phyloP scores from a whole-genome alignment of 1,140 invertebrate genomes.

The Anastrepha obliqua region DNA sequence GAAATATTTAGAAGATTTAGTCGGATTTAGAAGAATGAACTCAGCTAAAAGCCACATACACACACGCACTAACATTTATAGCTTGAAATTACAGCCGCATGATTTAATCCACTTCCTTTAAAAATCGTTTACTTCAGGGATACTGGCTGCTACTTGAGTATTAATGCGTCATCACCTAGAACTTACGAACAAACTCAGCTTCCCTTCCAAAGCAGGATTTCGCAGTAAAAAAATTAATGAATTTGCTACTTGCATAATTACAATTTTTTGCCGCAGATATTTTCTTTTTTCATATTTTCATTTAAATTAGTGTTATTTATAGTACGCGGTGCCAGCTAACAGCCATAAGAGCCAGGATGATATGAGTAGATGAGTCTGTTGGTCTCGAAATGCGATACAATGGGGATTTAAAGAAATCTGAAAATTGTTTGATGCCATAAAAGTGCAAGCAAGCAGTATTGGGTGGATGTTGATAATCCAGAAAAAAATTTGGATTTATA shows the following conservation, averaged over 20 bases:
- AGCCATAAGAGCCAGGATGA: neutral
- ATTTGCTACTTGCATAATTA: constrained; percentile 4
- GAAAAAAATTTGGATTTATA: too few species aligned
- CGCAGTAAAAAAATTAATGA: constrained; percentile 31
- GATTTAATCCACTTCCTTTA: too few species aligned
- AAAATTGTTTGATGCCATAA: neutral
- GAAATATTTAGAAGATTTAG: too few species aligned
- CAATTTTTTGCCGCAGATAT: neutral
- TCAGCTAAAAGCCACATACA: too few species aligned
- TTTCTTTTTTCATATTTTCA: neutral
- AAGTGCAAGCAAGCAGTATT: neutral
- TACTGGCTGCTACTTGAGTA: too few species aligned
- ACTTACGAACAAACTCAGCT: too few species aligned
- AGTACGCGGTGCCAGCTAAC: neutral
- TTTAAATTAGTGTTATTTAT: constrained; percentile 20
- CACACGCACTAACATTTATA: too few species aligned
- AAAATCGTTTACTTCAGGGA: too few species aligned
- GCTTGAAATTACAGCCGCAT: too few species aligned
- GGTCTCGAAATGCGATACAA: neutral
- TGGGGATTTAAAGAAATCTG: constrained; percentile 5
- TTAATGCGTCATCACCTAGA: too few species aligned
- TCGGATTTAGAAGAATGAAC: too few species aligned
- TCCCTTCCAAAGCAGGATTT: neutral
- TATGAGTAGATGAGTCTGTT: neutral
- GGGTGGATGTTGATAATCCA: too few species aligned